Evolutionary conservation across 2,888 invertebrate genomes (phyloP), one percentile per base, ranked within the genome.

Genomic region (Sinelater perroti): DNA sequence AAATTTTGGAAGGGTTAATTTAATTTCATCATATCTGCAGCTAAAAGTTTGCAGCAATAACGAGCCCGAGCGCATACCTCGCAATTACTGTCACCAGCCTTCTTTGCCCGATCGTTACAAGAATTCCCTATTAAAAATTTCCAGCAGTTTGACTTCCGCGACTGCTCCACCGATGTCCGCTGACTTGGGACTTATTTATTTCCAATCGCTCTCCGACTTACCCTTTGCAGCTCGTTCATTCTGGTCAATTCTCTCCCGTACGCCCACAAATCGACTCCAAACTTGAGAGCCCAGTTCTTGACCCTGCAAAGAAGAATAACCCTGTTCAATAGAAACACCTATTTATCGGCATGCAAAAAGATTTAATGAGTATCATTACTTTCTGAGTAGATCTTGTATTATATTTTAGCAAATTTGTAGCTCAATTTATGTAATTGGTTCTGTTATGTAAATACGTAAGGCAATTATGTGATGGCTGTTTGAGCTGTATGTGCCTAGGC

Each of bases 261-360:
- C 79, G 92, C 91, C 93, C 93, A 93, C 65, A 93, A 81, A 80
- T 93, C 92, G 65, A 92, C 91, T 69, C 93, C 94, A 75, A 94
- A 93, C 80, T 92, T 91, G 63, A 93, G 80, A 65, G 94, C 94
- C 93, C 93, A 93, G 78, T 93, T 93, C 79, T 91, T 90, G 66
- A 94, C 93, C 84, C 93, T 94, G 86, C 57, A 87, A 88, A 40
- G 40, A 40, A 40, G 24, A 40, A 40, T 40, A 40, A 24, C 24
- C 24, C 26, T 73, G 24, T 40, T n/a, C n/a, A n/a, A n/a, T n/a
- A n/a, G n/a, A n/a, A n/a, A n/a, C n/a, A n/a, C n/a, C n/a, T n/a
- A n/a, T n/a, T n/a, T n/a, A n/a, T n/a, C n/a, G n/a, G n/a, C n/a
- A n/a, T n/a, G n/a, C n/a, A n/a, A n/a, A n/a, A n/a, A n/a, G n/a